Base-by-base conservation (phyloP, 2,113 vertebrate species). In the Triplophysa rosa region DNA sequence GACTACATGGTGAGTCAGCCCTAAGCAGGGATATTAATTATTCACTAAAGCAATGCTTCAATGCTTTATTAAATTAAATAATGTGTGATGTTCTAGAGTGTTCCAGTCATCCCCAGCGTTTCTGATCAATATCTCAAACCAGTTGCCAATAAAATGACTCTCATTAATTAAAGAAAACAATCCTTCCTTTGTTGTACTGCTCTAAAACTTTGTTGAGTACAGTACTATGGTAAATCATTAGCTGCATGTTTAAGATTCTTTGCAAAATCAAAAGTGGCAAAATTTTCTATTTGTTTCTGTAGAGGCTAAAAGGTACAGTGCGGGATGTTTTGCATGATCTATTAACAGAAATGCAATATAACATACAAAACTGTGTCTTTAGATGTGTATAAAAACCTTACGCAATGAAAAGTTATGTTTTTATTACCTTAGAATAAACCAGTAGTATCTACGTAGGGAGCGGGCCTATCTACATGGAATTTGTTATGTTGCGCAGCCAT, bases 31-130 rank as follows among this genome's bases (percentile, higher is more conserved):
- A 49, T 65, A 79, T 84, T 82, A 79, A 79, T 80, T 79, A 79
- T 82, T 82, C 80, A 82, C 68, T 65, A 69, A 68, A 74, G 58
- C 16, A 66, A 84, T 76, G 80, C 76, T 71, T 84, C 80, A 77
- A 40, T 79, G 83, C 58, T 82, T 84, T 73, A 84, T 82, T 84
- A 84, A 81, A 84, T 84, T 74, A 84, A 82, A 77, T 63, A 70
- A 76, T 69, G 79, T 61, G 67, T 52, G 19, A 61, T 56, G 59
- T 82, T 82, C 79, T 65, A 63, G 76, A 79, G 76, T 40, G 4
- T 84, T 84, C 76, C 64, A 72, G 81, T 79, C 82, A 82, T 80
- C 81, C 79, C 63, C 49, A 29, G 14, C 12, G 11, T 63, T 71
- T 66, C 70, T 70, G 80, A 82, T 82, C 83, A 71, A 74, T 69